Base-by-base conservation (phyloP, 1,140 invertebrate genomes). In the Orchesella cincta region DNA sequence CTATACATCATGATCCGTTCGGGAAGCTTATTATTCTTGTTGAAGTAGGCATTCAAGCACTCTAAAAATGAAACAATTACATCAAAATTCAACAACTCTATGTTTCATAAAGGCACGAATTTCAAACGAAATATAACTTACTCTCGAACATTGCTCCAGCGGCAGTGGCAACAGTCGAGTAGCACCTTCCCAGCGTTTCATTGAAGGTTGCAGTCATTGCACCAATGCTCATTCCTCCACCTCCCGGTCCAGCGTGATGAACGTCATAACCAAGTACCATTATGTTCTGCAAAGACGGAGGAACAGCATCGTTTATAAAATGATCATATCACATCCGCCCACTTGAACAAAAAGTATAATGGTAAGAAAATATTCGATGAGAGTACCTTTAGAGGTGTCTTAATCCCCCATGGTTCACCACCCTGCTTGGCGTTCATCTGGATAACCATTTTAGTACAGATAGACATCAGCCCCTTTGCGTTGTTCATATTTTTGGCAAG, bases 231-330 rank as follows among this genome's bases (percentile, higher is more conserved):
- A 88, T 79, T 57, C 85, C 89, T 62, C 85, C 84, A 23, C 74
- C 75, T 82, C 89, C 90, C 71, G 35, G 88, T 64, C 83, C 75
- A 79, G 95, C 93, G 83, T 95, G 94, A 80, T 93, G 95, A 0
- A 94, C 91, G 83, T 97, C 94, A 81, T 93, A 94, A 1, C 95
- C 95, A 23, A 94, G 86, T 0, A 95, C 88, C 94, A 97, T 96
- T 0, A 93, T 76, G 0, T 88, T 84, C 81, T 86, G 3, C 2
- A 12, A 46, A 39, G 39, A 28, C 31, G 26, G 51, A 76, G n/a
- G 14, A 51, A 67, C 2, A 8, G 3, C n/a, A n/a, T n/a, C n/a
- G n/a, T n/a, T n/a, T 18, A 8, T 57, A 57, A n/a, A 8, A 57
- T 8, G 14, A 57, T 46, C 52, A 57, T 57, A 57, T 57, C 23